phyloP scores from a whole-genome alignment of 2,113 vertebrate genomes.

The Tiliqua scincoides region DNA sequence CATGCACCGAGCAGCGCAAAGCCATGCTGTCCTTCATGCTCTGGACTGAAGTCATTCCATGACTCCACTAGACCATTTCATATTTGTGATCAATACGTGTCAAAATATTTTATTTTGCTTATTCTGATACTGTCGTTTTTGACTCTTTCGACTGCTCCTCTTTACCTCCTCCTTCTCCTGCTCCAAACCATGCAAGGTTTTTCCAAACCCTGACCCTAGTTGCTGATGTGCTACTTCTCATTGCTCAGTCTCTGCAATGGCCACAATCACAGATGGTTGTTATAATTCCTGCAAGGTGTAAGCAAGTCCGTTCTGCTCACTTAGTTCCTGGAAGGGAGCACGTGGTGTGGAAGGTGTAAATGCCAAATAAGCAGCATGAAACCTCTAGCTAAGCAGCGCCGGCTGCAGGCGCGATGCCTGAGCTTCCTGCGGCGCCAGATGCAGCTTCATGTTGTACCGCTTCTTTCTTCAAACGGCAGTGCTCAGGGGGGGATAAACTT shows the following conservation, averaged over 20 bases:
- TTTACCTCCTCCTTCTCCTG: too few species aligned
- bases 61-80: too few species aligned
- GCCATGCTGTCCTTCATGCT: too few species aligned
- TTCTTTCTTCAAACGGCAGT: slow-evolving; percentile 79
- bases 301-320: slow-evolving; percentile 65
- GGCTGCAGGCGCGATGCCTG: slow-evolving; percentile 56
- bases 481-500: slow-evolving; percentile 86
- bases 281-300: slow-evolving; percentile 61
- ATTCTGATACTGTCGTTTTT: too few species aligned
- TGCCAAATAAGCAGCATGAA: slow-evolving; percentile 70
- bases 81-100: too few species aligned
- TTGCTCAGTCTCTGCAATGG: slow-evolving; percentile 17
- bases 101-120: too few species aligned
- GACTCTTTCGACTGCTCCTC: too few species aligned
- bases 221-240: not conserved
- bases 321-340: slow-evolving; percentile 66
- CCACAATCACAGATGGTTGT: slow-evolving; percentile 47
- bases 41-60: too few species aligned
- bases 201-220: too few species aligned
- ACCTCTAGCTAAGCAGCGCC: slow-evolving; percentile 57
- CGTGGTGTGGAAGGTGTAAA: slow-evolving; percentile 48
- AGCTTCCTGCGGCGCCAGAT: slow-evolving; percentile 77
- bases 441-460: slow-evolving; percentile 74
- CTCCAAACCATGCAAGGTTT: not conserved
- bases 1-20: too few species aligned